phyloP scores from a whole-genome alignment of 2,113 vertebrate species.

The Triplophysa rosa region DNA sequence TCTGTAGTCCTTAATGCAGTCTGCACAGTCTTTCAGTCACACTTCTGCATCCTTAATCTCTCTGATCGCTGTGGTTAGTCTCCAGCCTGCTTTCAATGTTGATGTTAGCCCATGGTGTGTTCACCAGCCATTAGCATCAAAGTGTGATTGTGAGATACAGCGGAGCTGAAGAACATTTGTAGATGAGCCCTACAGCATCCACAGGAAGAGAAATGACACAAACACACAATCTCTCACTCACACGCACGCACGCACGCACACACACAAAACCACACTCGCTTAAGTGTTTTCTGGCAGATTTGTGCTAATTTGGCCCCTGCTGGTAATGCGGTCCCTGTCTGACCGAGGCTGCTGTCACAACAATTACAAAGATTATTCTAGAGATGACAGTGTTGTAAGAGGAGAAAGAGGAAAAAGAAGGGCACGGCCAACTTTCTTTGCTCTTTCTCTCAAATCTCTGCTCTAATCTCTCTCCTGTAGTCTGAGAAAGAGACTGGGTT shows the following conservation, averaged over 20 bases:
- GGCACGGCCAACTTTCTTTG: slow-evolving; percentile 21
- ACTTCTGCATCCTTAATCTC: not conserved
- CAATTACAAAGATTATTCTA: slow-evolving; percentile 25
- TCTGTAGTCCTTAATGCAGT: not conserved
- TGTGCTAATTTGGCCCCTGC: slow-evolving; percentile 37
- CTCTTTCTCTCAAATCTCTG: slow-evolving; percentile 37
- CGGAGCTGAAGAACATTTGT: slow-evolving; percentile 3
- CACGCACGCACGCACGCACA: not conserved
- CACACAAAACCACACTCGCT: not conserved
- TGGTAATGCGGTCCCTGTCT: slow-evolving; percentile 28
- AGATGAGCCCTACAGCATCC: slow-evolving; percentile 14
- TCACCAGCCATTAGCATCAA: slow-evolving; percentile 35
- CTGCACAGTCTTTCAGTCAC: not conserved
- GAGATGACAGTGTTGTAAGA: slow-evolving; percentile 32
- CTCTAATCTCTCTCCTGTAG: slow-evolving; percentile 53
- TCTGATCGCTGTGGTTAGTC: not conserved
- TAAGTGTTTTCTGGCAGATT: slow-evolving; percentile 29
- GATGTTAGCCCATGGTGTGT: slow-evolving; percentile 34
- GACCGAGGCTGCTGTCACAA: slow-evolving; percentile 11
- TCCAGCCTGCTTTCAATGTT: slow-evolving; percentile 28
- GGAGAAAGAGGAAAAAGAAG: slow-evolving; percentile 1
- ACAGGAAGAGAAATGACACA: not conserved
- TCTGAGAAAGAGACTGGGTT: slow-evolving; percentile 64
- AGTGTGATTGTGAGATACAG: not conserved
- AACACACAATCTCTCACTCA: not conserved